Conservation (phyloP, 2,113 vertebrate species). For the Garra rufa region DNA sequence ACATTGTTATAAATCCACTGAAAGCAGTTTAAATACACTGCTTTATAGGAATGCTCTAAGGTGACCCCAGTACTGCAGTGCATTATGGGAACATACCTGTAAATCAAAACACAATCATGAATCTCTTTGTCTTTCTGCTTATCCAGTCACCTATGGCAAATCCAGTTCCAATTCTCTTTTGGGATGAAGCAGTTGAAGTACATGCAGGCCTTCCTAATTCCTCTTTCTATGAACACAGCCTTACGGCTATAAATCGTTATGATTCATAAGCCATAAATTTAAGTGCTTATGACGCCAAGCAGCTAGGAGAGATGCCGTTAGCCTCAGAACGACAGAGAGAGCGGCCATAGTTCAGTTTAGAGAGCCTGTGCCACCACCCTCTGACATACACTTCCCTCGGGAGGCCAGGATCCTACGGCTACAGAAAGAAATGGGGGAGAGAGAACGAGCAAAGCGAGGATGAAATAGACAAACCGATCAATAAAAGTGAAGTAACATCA, state of each 20-base stretch:
- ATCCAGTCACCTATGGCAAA: constrained; percentile 2
- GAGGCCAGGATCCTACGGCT: background rate
- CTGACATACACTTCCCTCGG: constrained; percentile 31
- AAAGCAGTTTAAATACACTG: background rate
- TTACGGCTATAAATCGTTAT: constrained; percentile 4
- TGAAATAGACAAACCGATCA: constrained; percentile 29
- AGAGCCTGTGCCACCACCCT: constrained; percentile 5
- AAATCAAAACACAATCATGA: constrained; percentile 1
- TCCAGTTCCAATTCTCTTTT: constrained; percentile 19
- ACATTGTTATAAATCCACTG: background rate
- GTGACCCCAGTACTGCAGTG: background rate
- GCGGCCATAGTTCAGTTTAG: background rate
- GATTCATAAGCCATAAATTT: constrained; percentile 35
- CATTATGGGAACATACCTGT: background rate
- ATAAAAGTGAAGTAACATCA: constrained; percentile 17
- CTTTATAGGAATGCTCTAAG: background rate
- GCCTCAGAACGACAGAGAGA: background rate
- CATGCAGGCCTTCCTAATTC: background rate
- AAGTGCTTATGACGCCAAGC: constrained; percentile 3
- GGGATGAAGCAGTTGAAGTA: background rate
- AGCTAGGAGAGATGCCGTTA: constrained; percentile 23
- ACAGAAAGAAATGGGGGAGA: background rate
- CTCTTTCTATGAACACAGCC: background rate
- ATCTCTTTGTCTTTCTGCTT: background rate
- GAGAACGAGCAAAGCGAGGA: background rate